Evolutionary conservation across 2,113 vertebrate species (phyloP), one percentile per base, ranked within the genome.

Genomic region (zebrafish (Danio rerio)): DNA sequence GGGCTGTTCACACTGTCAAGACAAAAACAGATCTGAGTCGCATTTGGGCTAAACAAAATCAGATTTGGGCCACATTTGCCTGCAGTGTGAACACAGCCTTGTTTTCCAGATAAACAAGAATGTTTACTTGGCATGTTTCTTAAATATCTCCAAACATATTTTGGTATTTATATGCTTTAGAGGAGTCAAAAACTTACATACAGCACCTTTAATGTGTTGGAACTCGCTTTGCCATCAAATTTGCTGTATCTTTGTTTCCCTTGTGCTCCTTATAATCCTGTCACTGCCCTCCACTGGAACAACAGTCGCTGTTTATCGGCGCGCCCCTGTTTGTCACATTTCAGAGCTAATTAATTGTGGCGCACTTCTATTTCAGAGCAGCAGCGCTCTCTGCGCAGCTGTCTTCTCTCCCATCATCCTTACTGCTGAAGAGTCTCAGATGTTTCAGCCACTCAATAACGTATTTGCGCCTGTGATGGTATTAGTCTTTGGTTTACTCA

Each of bases 271-370:
- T 43, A 18, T 80, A 55, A 56, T 76, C 31, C 42, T 61, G 55
- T 71, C 77, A 49, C 78, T 72, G 81, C 59, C 31, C n/a, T 61
- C 69, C 76, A 40, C 69, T 79, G 66, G 65, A 80, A 42, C 80
- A 65, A 43, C 61, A 49, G 81, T 49, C 4, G 8, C 9, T 43
- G 66, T 78, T 79, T 66, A 84, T 81, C 78, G 8, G 72, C 20
- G 55, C 71, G 21, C 56, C 58, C 45, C 72, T 59, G 53, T 80
- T 83, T 40, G 42, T 73, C 85, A 81, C 49, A 21, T 83, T 80
- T 62, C 9, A 58, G 74, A 80, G 79, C 66, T 78, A 83, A 84
- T 83, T 78, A 84, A 79, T 84, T 62, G 58, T 62, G 45, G 63
- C 62, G 66, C 42, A 66, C 62, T 76, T 72, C 42, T 66, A 3